These are phyloP conservation scores for Spodoptera picta DNA, from an alignment of 2,888 invertebrate genomes.

Conservation along the genomic window DNA sequence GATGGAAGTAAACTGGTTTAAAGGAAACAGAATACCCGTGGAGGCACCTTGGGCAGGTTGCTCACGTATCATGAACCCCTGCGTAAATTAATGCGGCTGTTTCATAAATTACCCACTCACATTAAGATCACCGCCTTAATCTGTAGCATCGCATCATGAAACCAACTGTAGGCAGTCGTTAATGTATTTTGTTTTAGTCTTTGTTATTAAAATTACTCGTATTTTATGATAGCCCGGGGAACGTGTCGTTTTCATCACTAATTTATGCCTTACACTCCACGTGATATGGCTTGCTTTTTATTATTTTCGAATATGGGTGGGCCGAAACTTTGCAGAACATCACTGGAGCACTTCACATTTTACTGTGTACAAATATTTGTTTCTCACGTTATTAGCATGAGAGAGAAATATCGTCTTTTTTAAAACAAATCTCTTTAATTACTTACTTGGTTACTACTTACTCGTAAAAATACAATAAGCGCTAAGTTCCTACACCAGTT, in stretches of 20 bases:
- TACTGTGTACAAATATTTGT: slow-evolving; percentile 38
- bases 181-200: slow-evolving; percentile 76
- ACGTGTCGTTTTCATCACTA: slow-evolving; percentile 77
- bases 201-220: slow-evolving; percentile 78
- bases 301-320: slow-evolving; percentile 79
- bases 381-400: not conserved
- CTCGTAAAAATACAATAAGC: too few species aligned
- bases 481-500: too few species aligned
- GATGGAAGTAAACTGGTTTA: slow-evolving; percentile 47
- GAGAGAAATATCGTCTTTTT: too few species aligned
- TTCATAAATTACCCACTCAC: slow-evolving; percentile 79
- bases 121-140: slow-evolving; percentile 70
- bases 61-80: slow-evolving; percentile 60
- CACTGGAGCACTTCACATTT: slow-evolving; percentile 35
- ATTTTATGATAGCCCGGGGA: slow-evolving; percentile 73
- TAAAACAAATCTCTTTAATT: too few species aligned
- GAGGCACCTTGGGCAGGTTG: slow-evolving; percentile 59
- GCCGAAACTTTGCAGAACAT: slow-evolving; percentile 60
- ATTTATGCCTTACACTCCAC: slow-evolving; percentile 77
- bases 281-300: slow-evolving; percentile 70
- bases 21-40: slow-evolving; percentile 65
- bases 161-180: slow-evolving; percentile 61
- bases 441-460: too few species aligned
- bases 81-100: slow-evolving; percentile 72
- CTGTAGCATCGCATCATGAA: slow-evolving; percentile 53